Evolutionary conservation across 2,888 invertebrate genomes (phyloP).

Genomic region (Dendrolimus pini): DNA sequence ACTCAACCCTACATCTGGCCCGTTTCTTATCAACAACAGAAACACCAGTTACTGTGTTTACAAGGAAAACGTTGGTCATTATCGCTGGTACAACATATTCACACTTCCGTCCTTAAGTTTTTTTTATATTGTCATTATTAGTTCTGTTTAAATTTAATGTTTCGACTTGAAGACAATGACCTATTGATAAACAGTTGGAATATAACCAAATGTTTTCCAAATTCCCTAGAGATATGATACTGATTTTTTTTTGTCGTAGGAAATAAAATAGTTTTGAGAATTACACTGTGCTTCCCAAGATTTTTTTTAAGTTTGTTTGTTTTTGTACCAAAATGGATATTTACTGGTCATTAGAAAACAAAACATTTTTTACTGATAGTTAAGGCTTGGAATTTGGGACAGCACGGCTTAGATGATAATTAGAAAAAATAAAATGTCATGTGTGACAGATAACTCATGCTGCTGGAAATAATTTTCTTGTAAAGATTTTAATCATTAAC

Average conservation of each 20-base stretch:
- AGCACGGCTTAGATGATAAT: no score
- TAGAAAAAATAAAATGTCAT: no score
- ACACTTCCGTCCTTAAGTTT: conserved; percentile 58
- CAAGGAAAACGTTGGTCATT: conserved; percentile 57
- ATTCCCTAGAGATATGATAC: no score
- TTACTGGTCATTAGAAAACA: no score
- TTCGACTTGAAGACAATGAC: conserved; percentile 23
- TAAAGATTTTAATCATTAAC: no score
- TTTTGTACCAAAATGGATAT: no score
- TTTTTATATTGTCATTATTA: conserved; percentile 26
- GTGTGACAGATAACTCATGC: no score
- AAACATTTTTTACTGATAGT: no score
- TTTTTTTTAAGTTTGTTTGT: conserved; percentile 10
- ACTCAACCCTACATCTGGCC: conserved; percentile 54
- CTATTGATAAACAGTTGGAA: conserved; percentile 23
- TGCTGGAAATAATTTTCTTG: no score
- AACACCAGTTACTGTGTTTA: conserved; percentile 52
- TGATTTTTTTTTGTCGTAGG: neutral
- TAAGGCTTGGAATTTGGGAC: no score
- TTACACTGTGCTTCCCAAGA: conserved; percentile 1
- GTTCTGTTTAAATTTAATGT: conserved; percentile 25
- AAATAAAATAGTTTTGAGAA: conserved; percentile 7
- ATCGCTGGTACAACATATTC: conserved; percentile 46
- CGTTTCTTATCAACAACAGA: conserved; percentile 56
- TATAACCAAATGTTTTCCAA: conserved; percentile 1